Evolutionary conservation across 1,140 invertebrate species (phyloP).

Genomic region (Drosophila gunungcola): DNA sequence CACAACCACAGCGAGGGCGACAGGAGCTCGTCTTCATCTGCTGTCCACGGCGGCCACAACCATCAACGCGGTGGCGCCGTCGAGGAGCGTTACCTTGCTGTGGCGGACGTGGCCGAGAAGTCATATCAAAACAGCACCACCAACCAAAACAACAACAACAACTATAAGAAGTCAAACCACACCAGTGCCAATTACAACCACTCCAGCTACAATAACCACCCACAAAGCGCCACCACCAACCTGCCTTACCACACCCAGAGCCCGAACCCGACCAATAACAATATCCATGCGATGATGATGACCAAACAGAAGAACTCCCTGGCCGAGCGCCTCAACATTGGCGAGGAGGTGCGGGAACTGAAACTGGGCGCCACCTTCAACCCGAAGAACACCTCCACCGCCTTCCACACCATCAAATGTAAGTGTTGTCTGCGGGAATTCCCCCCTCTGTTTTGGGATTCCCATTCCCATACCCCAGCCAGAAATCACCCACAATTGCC

Average conservation of each 20-base stretch:
- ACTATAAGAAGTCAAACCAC: slow-evolving; percentile 79
- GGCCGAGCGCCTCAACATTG: slow-evolving; percentile 87
- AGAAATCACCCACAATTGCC: slow-evolving; percentile 14
- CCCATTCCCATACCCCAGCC: neutral
- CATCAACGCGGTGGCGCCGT: slow-evolving; percentile 80
- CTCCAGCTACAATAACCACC: slow-evolving; percentile 69
- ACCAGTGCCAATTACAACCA: slow-evolving; percentile 80
- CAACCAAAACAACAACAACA: slow-evolving; percentile 38
- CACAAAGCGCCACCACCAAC: slow-evolving; percentile 58
- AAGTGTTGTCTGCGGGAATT: slow-evolving; percentile 83
- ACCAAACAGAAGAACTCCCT: slow-evolving; percentile 80
- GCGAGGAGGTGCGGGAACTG: slow-evolving; percentile 90
- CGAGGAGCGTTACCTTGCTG: slow-evolving; percentile 72
- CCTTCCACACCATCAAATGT: slow-evolving; percentile 95
- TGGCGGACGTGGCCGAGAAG: slow-evolving; percentile 72
- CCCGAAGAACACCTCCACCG: slow-evolving; percentile 86
- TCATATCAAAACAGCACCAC: slow-evolving; percentile 67
- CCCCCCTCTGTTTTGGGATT: too few relatives aligned
- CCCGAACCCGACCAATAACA: slow-evolving; percentile 30
- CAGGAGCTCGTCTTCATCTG: slow-evolving; percentile 25
- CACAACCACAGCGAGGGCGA: slow-evolving; percentile 34
- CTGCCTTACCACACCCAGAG: slow-evolving; percentile 56
- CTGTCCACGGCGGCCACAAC: slow-evolving; percentile 50
- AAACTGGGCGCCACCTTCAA: slow-evolving; percentile 93
- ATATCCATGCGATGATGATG: slow-evolving; percentile 75